Conservation (phyloP, 2,888 invertebrate species). For the Coleophora deauratella region DNA sequence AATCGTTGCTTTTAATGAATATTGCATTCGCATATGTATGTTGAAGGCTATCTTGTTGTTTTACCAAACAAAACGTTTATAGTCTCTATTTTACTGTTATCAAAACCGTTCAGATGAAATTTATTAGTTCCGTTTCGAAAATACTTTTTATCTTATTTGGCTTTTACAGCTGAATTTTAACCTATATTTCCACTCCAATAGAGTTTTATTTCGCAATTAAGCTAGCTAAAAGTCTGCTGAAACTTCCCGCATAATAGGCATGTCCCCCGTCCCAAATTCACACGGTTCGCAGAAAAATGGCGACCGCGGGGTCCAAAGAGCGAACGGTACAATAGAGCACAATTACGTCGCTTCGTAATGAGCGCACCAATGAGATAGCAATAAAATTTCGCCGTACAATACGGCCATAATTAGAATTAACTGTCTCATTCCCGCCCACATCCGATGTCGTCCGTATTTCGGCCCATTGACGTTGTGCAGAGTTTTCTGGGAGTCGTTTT, state of each 20-base stretch:
- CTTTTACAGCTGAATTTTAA: too few species aligned
- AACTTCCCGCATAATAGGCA: slow-evolving; percentile 24
- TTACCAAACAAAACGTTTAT: slow-evolving; percentile 8
- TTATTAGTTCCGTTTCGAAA: too few species aligned
- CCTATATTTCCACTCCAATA: not conserved
- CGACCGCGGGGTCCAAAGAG: slow-evolving; percentile 26
- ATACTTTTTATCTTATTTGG: too few species aligned
- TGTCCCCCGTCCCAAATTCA: slow-evolving; percentile 51
- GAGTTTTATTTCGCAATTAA: slow-evolving; percentile 18
- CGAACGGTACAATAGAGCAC: slow-evolving; percentile 49
- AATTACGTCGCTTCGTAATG: slow-evolving; percentile 59
- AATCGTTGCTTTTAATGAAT: slow-evolving; percentile 49
- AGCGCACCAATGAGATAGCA: slow-evolving; percentile 68
- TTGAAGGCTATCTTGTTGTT: slow-evolving; percentile 28
- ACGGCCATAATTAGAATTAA: slow-evolving; percentile 69
- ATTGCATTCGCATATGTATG: slow-evolving; percentile 35
- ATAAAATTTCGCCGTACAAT: slow-evolving; percentile 70
- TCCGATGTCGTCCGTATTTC: slow-evolving; percentile 50
- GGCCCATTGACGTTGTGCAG: slow-evolving; percentile 43
- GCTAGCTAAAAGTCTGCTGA: slow-evolving; percentile 28
- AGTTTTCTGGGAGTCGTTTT: slow-evolving; percentile 19
- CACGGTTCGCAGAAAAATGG: slow-evolving; percentile 61
- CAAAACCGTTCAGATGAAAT: not conserved
- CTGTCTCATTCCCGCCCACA: slow-evolving; percentile 67
- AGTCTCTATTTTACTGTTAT: slow-evolving; percentile 13